These are phyloP conservation scores for Papilio elwesi DNA, from an alignment of 2,888 invertebrate species.

Conservation along the genomic window DNA sequence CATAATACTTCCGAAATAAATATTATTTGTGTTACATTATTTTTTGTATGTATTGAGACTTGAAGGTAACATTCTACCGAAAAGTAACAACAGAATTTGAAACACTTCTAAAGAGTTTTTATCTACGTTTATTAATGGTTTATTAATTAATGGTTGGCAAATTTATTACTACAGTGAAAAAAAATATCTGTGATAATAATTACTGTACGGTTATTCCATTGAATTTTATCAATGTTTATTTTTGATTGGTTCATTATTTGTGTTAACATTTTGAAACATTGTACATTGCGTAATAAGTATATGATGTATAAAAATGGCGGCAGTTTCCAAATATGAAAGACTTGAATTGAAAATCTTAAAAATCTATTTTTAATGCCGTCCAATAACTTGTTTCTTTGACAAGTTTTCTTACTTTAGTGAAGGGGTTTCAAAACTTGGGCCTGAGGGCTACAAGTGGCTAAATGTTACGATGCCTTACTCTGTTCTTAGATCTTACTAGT, in stretches of 20 bases:
- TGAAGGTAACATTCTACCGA: no score
- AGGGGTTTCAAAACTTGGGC: constrained; percentile 18
- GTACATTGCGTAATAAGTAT: neutral
- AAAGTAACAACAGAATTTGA: no score
- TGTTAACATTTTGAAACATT: constrained; percentile 4
- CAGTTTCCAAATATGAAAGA: constrained; percentile 36
- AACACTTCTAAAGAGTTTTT: no score
- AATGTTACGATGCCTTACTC: neutral
- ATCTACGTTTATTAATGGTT: no score
- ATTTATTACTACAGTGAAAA: neutral
- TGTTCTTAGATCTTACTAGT: neutral
- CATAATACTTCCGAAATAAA: no score
- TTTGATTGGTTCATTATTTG: no score
- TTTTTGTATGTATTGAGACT: no score
- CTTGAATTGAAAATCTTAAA: constrained; percentile 37
- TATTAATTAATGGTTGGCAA: no score
- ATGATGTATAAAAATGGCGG: constrained; percentile 15
- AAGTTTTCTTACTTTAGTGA: constrained; percentile 63
- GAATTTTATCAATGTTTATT: no score
- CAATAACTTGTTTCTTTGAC: constrained; percentile 56
- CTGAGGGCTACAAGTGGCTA: neutral
- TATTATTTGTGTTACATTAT: no score
- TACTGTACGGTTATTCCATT: neutral
- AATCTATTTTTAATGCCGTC: constrained; percentile 62
- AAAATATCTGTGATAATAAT: neutral